Base-by-base conservation (phyloP, 2,888 invertebrate genomes). In the Siphlonurus alternatus region DNA sequence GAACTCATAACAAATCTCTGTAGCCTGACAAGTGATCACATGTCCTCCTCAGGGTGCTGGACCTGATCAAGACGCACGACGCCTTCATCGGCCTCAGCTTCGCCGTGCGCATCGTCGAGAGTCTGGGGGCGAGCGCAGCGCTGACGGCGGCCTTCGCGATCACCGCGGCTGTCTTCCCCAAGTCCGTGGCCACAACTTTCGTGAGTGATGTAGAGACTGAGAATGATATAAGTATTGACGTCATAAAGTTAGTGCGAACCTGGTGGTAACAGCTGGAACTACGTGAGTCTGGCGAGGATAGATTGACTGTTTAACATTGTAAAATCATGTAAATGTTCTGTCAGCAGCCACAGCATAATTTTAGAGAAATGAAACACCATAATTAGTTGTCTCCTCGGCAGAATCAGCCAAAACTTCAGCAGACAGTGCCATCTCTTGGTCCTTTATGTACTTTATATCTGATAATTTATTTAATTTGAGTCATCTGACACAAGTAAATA, bases 181-280 rank as follows among this genome's bases (percentile, higher is more conserved):
- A 78, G 24, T 72, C 74, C 60, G 74, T 80, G 1, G 77, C 78
- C 0, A 76, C 77, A 2, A 77, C 78, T 59, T 80, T 80, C 71
- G 79, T 79, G 72, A 75, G 77, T 73, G 63, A 23, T 25, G 20
- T 15, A 3, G 3, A 20, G 23, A 61, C 23, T 54, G 1, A 63
- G n/a, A n/a, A n/a, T n/a, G n/a, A n/a, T n/a, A n/a, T 23, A 5
- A 2, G 18, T 18, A 7, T 23, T 53, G 23, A 18, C 19, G 53
- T n/a, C 2, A 0, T 3, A n/a, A n/a, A n/a, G n/a, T n/a, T n/a
- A n/a, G n/a, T n/a, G n/a, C n/a, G n/a, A n/a, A n/a, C n/a, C n/a
- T n/a, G n/a, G n/a, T n/a, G n/a, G n/a, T n/a, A n/a, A n/a, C n/a
- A n/a, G n/a, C n/a, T n/a, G n/a, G n/a, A n/a, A n/a, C n/a, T n/a